Percentiles rank a stretch among this genome's conserved stretches.
Evolutionary conservation across 2,113 vertebrate species (phyloP).

Genomic region (Microtus ochrogaster): DNA sequence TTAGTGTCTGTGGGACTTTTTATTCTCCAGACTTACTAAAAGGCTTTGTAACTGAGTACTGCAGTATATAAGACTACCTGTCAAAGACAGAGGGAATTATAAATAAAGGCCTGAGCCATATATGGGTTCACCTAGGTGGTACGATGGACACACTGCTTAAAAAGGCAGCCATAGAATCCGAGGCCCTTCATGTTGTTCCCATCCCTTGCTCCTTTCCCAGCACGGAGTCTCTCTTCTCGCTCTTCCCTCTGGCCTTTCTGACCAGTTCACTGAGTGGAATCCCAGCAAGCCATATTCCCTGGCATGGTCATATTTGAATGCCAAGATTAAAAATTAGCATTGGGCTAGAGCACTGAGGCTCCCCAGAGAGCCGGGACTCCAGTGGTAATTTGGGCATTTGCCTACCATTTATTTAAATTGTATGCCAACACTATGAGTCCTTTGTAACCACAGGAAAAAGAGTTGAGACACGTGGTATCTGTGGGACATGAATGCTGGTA

Average conservation of each 20-base stretch:
- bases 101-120: conserved; percentile 61
- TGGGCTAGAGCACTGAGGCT: neutral
- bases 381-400: neutral
- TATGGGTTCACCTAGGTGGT: neutral
- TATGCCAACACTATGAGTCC: accelerated
- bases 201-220: neutral
- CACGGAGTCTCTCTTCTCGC: no score
- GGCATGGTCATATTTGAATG: neutral
- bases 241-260: neutral
- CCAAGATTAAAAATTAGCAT: neutral
- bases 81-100: conserved; percentile 48
- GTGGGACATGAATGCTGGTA: neutral
- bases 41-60: conserved; percentile 71
- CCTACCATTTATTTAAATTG: neutral
- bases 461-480: neutral
- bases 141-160: conserved; percentile 66
- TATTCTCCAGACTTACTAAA: conserved; percentile 75
- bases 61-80: conserved; percentile 67
- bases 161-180: neutral
- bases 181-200: neutral
- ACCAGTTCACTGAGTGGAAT: neutral
- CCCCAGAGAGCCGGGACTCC: neutral
- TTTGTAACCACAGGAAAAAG: neutral
- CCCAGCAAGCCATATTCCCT: neutral
- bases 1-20: conserved; percentile 78